Conservation (phyloP, 2,113 vertebrate genomes). For the Plecotus auritus region DNA sequence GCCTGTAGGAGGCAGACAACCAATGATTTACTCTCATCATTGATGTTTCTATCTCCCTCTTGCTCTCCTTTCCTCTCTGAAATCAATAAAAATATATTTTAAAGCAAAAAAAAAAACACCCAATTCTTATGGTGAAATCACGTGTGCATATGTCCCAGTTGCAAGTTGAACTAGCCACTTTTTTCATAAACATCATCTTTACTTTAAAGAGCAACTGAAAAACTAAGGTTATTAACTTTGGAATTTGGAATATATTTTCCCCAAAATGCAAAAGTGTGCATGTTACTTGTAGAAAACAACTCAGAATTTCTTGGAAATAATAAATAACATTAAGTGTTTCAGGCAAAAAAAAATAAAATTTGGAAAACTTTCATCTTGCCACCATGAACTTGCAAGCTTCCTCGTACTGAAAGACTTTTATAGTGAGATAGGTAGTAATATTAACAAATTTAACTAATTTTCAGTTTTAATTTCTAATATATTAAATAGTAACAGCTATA, state of each 20-base stretch:
- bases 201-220: neutral
- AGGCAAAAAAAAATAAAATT: neutral
- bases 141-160: neutral
- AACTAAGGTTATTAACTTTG: neutral
- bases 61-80: no score
- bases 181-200: neutral
- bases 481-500: neutral
- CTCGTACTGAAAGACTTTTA: neutral
- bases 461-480: neutral
- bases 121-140: neutral
- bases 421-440: neutral
- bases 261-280: neutral
- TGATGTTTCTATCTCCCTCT: no score
- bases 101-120: no score
- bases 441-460: neutral
- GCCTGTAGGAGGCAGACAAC: no score
- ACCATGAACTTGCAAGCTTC: neutral
- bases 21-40: no score
- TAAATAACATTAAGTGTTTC: neutral
- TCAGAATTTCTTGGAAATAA: neutral
- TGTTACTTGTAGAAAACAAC: neutral
- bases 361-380: neutral
- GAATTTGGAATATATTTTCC: neutral
- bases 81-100: no score
- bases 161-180: neutral